phyloP scores from a whole-genome alignment of 30 jellyfish, hydroid and myxozoan genomes.

The Nemopilema nomurai region DNA sequence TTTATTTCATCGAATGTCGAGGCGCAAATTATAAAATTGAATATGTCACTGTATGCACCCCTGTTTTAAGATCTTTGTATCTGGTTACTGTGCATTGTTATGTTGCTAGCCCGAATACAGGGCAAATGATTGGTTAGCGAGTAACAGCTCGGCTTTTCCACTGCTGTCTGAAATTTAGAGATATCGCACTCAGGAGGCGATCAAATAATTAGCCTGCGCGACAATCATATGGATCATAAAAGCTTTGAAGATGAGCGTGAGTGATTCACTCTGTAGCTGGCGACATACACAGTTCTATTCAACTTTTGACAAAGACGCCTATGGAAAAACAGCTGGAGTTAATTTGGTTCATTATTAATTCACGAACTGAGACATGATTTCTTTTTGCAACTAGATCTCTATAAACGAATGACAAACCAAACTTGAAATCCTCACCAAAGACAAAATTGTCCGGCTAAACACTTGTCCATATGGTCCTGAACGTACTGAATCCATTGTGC shows the following conservation, averaged over 20 bases:
- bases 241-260: neutral
- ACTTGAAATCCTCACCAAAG: conserved; percentile 59
- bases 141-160: too few species aligned
- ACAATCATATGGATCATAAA: too few species aligned
- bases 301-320: neutral
- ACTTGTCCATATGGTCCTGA: conserved; percentile 82
- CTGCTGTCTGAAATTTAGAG: too few species aligned
- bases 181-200: neutral
- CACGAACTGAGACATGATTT: neutral
- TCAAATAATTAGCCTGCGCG: neutral
- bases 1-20: too few species aligned
- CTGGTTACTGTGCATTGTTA: too few species aligned
- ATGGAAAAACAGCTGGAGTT: neutral
- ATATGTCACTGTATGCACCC: too few species aligned
- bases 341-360: neutral
- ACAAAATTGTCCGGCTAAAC: conserved; percentile 84
- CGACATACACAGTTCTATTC: neutral
- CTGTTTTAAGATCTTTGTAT: too few species aligned
- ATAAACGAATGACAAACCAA: neutral
- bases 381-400: neutral
- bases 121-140: too few species aligned
- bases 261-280: neutral
- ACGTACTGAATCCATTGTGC: conserved; percentile 85
- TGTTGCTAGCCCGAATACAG: too few species aligned
- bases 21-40: too few species aligned